Evolutionary conservation across 2,888 invertebrate species (phyloP), one percentile per base, ranked within the genome.

Genomic region (Rhingia campestris): DNA sequence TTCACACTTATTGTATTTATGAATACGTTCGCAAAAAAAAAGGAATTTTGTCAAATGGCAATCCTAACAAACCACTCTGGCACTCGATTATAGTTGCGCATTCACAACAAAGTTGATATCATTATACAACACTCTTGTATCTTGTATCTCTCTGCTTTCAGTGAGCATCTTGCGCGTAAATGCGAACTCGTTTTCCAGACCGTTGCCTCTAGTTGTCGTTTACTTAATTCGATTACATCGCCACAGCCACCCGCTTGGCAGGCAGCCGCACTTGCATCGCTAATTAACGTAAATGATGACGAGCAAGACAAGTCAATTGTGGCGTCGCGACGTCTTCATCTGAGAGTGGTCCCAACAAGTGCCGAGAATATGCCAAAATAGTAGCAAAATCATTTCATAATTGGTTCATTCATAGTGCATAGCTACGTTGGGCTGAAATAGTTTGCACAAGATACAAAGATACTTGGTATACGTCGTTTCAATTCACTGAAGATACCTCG

Each of bases 221-320:
- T 72, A 63, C 66, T 77, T 77, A 72, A 81, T 76, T 81, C 77
- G 72, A 81, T 81, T 77, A 77, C 81, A 59, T 72, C 47, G 66
- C 61, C 22, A 22, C 22, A 1, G 22, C 22, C 22, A 22, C 22
- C 49, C 70, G 59, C 30, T 47, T 22, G 14, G 43, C 14, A 45
- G n/a, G 2, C 47, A 4, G 10, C 22, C 22, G 22, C 22, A 35
- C 37, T 35, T 54, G 41, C 53, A 32, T 49, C 41, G 56, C 69
- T 59, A 70, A 70, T 81, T 81, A 75, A 67, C 9, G 56, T 70
- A 70, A 70, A 70, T 75, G 22, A 22, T 22, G 75, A 81, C 56
- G 63, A 75, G 41, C 51, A 33, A 58, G 58, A 70, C 58, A 64
- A 66, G 64, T 81, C 70, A 75, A 74, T 81, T 69, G 63, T 33